These are phyloP conservation scores for Elephas maximus DNA, from an alignment of 2,113 vertebrate genomes.

Conservation along the genomic window DNA sequence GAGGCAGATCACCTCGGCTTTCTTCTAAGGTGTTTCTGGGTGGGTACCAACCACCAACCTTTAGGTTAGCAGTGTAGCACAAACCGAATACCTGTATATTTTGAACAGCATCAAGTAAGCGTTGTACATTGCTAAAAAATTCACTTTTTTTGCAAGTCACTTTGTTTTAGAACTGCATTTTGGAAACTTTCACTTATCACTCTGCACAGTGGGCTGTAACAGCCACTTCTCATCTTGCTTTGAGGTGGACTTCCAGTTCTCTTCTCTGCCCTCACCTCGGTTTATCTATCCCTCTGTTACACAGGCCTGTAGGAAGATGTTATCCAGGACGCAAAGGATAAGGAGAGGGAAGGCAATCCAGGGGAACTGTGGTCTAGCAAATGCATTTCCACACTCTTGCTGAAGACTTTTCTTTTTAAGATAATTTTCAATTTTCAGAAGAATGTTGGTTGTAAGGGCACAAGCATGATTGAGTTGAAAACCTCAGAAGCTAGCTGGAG, in stretches of 20 bases:
- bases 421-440: background rate
- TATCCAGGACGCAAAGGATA: background rate
- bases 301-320: background rate
- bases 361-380: background rate
- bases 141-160: background rate
- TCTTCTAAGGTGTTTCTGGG: too few species aligned
- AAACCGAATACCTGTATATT: fast-evolving
- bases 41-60: too few species aligned
- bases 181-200: background rate
- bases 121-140: background rate
- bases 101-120: background rate
- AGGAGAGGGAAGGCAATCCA: background rate
- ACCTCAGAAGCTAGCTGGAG: background rate
- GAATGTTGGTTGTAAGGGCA: background rate
- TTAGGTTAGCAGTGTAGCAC: too few species aligned
- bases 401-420: background rate
- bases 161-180: background rate
- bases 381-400: background rate
- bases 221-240: too few species aligned
- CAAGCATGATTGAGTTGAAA: background rate
- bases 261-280: too few species aligned
- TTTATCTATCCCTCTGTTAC: fast-evolving
- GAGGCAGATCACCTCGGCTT: too few species aligned
- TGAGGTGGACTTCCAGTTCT: background rate
- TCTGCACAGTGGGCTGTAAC: background rate